phyloP scores from a whole-genome alignment of 2,888 invertebrate genomes.

The Agonopterix arenella region DNA sequence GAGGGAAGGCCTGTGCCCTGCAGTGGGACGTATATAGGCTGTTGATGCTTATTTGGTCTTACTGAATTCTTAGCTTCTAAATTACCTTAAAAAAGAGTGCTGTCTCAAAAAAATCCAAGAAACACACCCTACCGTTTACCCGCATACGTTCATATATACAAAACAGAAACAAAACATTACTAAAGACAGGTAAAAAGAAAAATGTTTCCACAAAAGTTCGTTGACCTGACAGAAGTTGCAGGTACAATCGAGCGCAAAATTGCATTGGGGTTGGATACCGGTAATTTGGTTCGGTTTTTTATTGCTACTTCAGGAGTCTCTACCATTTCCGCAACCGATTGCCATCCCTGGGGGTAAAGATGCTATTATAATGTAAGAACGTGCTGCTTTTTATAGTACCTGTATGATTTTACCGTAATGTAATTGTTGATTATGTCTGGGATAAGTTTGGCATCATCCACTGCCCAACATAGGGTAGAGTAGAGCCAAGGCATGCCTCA shows the following conservation, averaged over 20 bases:
- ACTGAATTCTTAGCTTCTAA: no score
- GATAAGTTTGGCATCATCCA: no score
- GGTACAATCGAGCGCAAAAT: slow-evolving; percentile 20
- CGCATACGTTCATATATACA: neutral
- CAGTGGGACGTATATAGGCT: no score
- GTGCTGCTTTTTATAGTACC: no score
- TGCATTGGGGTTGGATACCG: slow-evolving; percentile 16
- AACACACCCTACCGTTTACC: neutral
- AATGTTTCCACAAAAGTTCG: slow-evolving; percentile 7
- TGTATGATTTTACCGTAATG: no score
- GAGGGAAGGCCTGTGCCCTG: no score
- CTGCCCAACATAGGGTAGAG: no score
- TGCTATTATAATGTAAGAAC: neutral
- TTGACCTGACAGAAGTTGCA: slow-evolving; percentile 1
- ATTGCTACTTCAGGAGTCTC: neutral
- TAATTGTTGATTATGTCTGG: no score
- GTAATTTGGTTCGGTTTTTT: slow-evolving; percentile 4
- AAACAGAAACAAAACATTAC: slow-evolving; percentile 9
- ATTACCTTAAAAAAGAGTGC: neutral
- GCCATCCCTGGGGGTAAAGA: neutral
- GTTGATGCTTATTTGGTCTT: no score
- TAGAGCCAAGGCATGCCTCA: no score
- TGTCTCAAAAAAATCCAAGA: neutral
- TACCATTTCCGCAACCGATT: neutral
- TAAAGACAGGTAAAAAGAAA: slow-evolving; percentile 6